Conservation (phyloP, 2,113 vertebrate genomes). For the Recurvirostra avosetta region DNA sequence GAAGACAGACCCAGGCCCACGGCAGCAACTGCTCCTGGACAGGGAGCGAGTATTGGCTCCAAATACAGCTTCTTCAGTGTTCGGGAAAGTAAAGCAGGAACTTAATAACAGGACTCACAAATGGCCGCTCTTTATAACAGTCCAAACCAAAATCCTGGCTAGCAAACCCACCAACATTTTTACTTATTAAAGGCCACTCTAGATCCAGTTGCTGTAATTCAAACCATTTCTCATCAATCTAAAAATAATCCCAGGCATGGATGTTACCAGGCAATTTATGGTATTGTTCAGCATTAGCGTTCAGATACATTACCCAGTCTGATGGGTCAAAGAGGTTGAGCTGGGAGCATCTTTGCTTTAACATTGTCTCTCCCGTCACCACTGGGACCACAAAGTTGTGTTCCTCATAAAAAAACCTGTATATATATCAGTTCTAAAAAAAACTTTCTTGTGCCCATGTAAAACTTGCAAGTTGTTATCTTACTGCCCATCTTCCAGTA, state of each 20-base stretch:
- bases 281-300: not conserved
- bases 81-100: not conserved
- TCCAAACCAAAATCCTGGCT: not conserved
- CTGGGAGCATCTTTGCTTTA: constrained; percentile 20
- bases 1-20: not conserved
- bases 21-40: not conserved
- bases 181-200: not conserved
- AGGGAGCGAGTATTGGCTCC: not conserved
- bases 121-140: not conserved
- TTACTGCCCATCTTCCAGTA: not conserved
- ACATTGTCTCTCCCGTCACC: not conserved
- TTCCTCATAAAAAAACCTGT: not conserved
- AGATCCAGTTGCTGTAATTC: constrained; percentile 40
- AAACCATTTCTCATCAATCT: constrained; percentile 25
- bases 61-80: not conserved
- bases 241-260: constrained; percentile 35
- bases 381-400: constrained; percentile 6
- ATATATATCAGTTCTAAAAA: not conserved
- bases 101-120: not conserved
- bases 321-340: constrained; percentile 18
- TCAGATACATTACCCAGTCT: not conserved
- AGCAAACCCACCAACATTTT: not conserved
- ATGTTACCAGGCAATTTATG: not conserved
- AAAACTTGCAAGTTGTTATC: not conserved
- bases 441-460: not conserved